phyloP scores from a whole-genome alignment of 2,113 vertebrate species.

The Melanocharis versteri region DNA sequence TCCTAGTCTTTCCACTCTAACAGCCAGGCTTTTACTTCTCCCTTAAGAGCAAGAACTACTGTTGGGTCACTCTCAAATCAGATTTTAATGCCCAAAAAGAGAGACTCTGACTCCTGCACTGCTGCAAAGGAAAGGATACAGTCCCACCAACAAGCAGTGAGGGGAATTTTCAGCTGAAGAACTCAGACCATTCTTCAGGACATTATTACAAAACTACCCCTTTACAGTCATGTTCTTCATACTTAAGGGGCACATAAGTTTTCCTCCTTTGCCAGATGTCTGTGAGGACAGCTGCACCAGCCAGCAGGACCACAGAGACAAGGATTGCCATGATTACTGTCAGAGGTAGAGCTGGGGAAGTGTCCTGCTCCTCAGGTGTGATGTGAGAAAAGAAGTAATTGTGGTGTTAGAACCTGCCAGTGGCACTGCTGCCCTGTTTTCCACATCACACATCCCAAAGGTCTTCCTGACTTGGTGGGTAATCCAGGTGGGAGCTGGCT shows the following conservation, averaged over 20 bases:
- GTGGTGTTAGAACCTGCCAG: not conserved
- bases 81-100: not conserved
- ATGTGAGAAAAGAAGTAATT: not conserved
- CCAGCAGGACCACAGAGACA: not conserved
- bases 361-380: not conserved
- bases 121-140: not conserved
- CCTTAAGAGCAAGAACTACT: not conserved
- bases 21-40: not conserved
- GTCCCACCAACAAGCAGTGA: not conserved
- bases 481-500: not conserved
- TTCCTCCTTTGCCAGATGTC: not conserved
- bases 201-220: not conserved
- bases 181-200: not conserved
- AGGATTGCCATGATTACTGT: not conserved
- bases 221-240: fast-evolving
- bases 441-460: not conserved
- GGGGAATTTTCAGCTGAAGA: not conserved
- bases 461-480: not conserved
- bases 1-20: not conserved
- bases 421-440: not conserved
- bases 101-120: not conserved
- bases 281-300: not conserved
- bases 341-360: not conserved
- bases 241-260: fast-evolving
- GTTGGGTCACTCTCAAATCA: not conserved